A percentile compares a stretch with the other conserved stretches of the same genome.
These are phyloP conservation scores for Drosophila pegasa DNA, from an alignment of 2,888 invertebrate genomes.

Conservation along the genomic window DNA sequence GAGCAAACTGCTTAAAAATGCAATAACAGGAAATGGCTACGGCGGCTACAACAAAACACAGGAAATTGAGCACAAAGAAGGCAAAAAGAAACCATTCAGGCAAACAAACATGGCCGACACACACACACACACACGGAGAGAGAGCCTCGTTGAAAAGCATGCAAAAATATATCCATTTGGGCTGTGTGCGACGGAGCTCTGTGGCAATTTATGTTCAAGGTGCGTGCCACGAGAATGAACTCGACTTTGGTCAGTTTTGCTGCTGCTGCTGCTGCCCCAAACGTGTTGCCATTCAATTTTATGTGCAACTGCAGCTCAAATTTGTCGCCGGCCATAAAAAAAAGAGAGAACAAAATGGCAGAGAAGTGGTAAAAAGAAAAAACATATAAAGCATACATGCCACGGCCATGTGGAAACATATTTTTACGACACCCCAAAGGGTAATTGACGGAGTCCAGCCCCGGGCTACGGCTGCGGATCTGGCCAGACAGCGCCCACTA, in stretches of 20 bases:
- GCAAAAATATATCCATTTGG: conserved; percentile 46
- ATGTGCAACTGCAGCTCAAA: conserved; percentile 69
- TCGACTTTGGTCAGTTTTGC: conserved; percentile 44
- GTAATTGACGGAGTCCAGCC: conserved; percentile 62
- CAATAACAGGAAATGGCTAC: conserved; percentile 77
- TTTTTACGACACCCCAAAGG: conserved; percentile 76
- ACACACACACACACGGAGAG: conserved; percentile 18
- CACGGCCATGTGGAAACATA: conserved; percentile 62
- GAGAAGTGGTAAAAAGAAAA: conserved; percentile 11
- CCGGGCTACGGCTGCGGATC: not conserved
- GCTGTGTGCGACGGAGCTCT: not conserved
- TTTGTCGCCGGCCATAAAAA: conserved; percentile 43
- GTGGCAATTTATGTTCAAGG: conserved; percentile 75
- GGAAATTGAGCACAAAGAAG: conserved; percentile 75
- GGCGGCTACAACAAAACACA: conserved; percentile 71
- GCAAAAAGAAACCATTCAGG: conserved; percentile 40
- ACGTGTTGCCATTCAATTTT: conserved; percentile 79
- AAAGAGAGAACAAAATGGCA: conserved; percentile 17
- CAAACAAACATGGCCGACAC: conserved; percentile 73
- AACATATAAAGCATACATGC: conserved; percentile 38
- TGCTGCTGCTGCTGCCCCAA: conserved; percentile 36
- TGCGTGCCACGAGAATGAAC: conserved; percentile 74
- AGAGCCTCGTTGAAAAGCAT: conserved; percentile 49
- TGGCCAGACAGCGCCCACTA: conserved; percentile 52
- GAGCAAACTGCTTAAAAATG: conserved; percentile 77